A percentile compares a stretch with the other conserved stretches of the same genome.
Evolutionary conservation across 2,888 invertebrate genomes (phyloP).

Genomic region (Brachypalpus laphriformis): DNA sequence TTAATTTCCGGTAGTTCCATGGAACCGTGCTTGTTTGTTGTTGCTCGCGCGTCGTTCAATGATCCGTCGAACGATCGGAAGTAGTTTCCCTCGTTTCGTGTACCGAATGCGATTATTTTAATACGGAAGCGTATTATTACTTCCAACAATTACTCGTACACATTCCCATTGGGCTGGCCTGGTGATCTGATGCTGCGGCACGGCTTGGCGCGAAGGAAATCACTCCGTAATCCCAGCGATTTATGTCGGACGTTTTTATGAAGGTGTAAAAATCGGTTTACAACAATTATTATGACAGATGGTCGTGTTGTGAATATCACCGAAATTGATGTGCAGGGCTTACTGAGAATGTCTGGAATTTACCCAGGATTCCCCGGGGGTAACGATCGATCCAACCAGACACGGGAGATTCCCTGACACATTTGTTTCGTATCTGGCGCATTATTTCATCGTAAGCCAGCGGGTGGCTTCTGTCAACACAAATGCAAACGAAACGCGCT

Average conservation of each 20-base stretch:
- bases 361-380: constrained; percentile 19
- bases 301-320: constrained; percentile 24
- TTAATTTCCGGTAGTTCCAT: constrained; percentile 66
- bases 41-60: constrained; percentile 18
- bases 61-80: constrained; percentile 60
- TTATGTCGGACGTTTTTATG: constrained; percentile 37
- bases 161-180: not conserved
- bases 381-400: not conserved
- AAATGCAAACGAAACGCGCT: constrained; percentile 31
- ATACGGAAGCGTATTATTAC: constrained; percentile 62
- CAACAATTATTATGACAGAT: constrained; percentile 56
- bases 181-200: not conserved
- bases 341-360: not conserved
- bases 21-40: constrained; percentile 43
- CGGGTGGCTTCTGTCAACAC: constrained; percentile 42
- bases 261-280: constrained; percentile 57
- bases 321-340: constrained; percentile 5
- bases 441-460: constrained; percentile 31
- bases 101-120: constrained; percentile 61
- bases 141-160: constrained; percentile 35
- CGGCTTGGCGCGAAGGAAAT: constrained; percentile 1
- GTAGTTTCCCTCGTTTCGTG: constrained; percentile 49
- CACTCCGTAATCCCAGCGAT: constrained; percentile 30
- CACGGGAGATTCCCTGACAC: constrained; percentile 23
- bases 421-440: constrained; percentile 7